Evolutionary conservation across 2,888 invertebrate genomes (phyloP), one percentile per base, ranked within the genome.

Genomic region (Andricus curvator): DNA sequence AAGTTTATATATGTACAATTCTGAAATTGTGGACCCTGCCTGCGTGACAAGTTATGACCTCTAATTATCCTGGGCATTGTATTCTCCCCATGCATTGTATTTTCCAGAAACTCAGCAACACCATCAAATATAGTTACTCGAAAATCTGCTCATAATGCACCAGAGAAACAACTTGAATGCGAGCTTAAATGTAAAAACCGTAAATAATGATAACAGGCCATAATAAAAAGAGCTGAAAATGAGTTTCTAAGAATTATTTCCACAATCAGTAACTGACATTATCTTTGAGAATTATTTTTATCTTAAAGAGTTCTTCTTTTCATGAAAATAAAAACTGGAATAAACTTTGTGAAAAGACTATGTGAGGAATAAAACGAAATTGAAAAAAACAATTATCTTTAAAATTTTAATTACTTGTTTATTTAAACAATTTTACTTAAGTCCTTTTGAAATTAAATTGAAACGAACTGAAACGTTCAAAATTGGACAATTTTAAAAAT

Each of bases 41-140:
- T 68, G 68, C 44, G 68, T 68, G 68, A 68, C 44, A 44, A 68
- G 68, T 68, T 44, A 68, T 25, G 68, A 68, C 68, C 68, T 68
- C 68, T 48, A 44, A 68, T 68, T 68, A 25, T 68, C 68, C 41
- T 68, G 68, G 68, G 44, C 25, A 44, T 68, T 68, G 44, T 68
- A 67, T 37, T 67, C 67, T 15, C n/a, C n/a, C 37, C n/a, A 66
- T 20, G 41, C 44, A 67, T 67, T 67, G 44, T 67, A 68, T 68
- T 68, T 25, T 68, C 68, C 44, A 68, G 68, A 41, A 22, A 44
- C 44, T 41, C 22, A 22, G 15, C 22, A 68, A 44, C 68, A 41
- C 41, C 68, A 68, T 68, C 25, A 68, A 68, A 48, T 44, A 22
- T 41, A 68, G 22, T 48, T 68, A 44, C 44, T 68, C 41, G 68